A percentile compares a stretch with the other conserved stretches of the same genome.
These are phyloP conservation scores for Chrysochloris asiatica DNA, from an alignment of 2,113 vertebrate genomes.

Conservation along the genomic window DNA sequence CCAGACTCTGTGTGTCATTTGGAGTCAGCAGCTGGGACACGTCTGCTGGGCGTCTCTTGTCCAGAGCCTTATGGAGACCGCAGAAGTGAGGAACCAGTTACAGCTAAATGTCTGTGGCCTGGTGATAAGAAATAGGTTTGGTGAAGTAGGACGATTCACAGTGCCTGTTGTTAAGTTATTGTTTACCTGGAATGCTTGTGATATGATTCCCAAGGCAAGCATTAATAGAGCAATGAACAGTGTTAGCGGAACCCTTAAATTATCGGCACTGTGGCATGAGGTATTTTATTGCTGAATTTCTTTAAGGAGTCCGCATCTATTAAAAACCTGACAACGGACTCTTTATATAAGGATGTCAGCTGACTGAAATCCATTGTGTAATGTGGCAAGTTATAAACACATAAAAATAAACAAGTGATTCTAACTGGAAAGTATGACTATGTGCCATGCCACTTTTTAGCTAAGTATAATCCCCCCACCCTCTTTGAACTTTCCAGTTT, in stretches of 20 bases:
- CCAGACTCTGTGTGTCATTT: not conserved
- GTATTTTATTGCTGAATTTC: not conserved
- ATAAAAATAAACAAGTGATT: not conserved
- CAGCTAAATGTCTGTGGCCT: conserved; percentile 3
- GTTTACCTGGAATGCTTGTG: conserved; percentile 17
- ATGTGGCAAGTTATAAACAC: not conserved
- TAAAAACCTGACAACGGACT: conserved; percentile 14
- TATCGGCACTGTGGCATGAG: not conserved
- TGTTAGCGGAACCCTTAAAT: conserved; percentile 25
- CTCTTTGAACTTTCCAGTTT: not conserved
- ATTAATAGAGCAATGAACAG: conserved; percentile 33
- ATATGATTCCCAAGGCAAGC: not conserved
- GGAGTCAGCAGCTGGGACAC: not conserved
- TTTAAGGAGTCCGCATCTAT: conserved; percentile 18
- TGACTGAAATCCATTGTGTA: not conserved
- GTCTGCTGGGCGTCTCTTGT: not conserved
- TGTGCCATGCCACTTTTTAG: not conserved
- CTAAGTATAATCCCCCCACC: not conserved
- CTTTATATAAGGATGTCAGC: conserved; percentile 22
- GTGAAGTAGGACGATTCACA: not conserved
- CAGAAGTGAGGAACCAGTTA: not conserved
- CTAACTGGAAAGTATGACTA: not conserved
- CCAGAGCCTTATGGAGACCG: not conserved
- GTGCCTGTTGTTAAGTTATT: not conserved
- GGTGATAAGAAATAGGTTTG: conserved; percentile 2